Conservation (phyloP, 2,797 vertebrate species). For the Alfaro cultratus region DNA sequence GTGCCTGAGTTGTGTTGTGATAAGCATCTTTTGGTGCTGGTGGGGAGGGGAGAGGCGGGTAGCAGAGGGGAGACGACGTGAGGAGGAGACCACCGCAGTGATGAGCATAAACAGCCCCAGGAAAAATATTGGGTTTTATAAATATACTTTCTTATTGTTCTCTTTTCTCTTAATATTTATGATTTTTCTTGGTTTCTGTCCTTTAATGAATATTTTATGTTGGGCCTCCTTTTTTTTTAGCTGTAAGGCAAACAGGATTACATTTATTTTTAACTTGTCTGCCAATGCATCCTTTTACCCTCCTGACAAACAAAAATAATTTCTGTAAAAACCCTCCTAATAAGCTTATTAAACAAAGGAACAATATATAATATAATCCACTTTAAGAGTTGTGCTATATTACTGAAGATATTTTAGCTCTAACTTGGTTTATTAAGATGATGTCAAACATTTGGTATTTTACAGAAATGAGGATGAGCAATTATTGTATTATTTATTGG, state of each 20-base stretch:
- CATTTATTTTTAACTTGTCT: conserved; percentile 14
- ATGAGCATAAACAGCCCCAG: conserved; percentile 4
- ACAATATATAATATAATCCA: background rate
- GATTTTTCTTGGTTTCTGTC: conserved; percentile 19
- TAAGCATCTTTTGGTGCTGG: conserved; percentile 7
- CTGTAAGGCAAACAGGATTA: background rate
- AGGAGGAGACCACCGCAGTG: conserved; percentile 4
- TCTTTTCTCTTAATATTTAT: conserved; percentile 42
- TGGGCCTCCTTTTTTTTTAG: background rate
- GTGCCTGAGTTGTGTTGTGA: conserved; percentile 29
- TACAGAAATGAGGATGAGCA: background rate
- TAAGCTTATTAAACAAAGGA: background rate
- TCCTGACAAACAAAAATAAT: background rate
- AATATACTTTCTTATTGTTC: conserved; percentile 12
- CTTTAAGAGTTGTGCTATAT: background rate
- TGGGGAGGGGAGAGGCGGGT: background rate
- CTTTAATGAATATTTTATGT: conserved; percentile 46
- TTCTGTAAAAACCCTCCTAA: background rate
- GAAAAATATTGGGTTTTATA: conserved; percentile 3
- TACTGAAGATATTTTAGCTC: background rate
- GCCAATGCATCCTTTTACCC: background rate
- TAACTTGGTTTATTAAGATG: background rate
- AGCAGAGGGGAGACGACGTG: background rate
- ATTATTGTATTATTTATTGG: background rate
- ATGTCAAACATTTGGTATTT: background rate